Percentiles rank a stretch among this genome's conserved stretches.
These are phyloP conservation scores for Xerus rutilus DNA, from an alignment of 2,797 vertebrate species.

Conservation along the genomic window DNA sequence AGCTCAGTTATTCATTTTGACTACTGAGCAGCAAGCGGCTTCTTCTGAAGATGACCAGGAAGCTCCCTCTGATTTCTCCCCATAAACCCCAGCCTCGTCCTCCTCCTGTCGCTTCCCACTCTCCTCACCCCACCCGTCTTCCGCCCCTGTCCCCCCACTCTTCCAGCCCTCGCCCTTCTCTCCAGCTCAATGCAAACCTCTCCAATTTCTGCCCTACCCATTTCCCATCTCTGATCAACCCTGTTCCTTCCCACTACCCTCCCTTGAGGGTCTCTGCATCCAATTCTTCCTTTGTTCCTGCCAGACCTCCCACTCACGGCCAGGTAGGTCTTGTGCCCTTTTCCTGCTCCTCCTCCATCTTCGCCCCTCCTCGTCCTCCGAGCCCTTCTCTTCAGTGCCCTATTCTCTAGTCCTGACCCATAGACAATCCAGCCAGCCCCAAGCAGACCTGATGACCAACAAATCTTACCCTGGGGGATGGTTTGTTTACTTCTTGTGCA, in stretches of 20 bases:
- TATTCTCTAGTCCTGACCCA: neutral
- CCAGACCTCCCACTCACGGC: neutral
- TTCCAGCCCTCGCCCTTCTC: neutral
- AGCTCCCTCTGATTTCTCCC: neutral
- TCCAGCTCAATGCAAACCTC: neutral
- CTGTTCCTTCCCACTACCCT: neutral
- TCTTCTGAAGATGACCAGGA: neutral
- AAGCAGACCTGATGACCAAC: neutral
- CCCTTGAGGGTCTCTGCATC: neutral
- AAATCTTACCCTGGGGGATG: neutral
- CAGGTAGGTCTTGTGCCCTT: neutral
- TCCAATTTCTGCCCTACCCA: neutral
- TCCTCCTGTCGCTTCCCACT: neutral
- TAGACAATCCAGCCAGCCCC: neutral
- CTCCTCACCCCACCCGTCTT: neutral
- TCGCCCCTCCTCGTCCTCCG: neutral
- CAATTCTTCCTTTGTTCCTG: neutral
- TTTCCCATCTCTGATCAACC: neutral
- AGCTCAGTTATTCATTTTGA: neutral
- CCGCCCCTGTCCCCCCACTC: neutral
- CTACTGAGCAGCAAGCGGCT: neutral
- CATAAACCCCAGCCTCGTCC: neutral
- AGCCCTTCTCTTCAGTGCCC: neutral
- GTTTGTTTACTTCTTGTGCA: neutral
- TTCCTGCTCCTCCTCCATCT: neutral